phyloP scores from a whole-genome alignment of 2,888 invertebrate species.

The Volucella inflata region DNA sequence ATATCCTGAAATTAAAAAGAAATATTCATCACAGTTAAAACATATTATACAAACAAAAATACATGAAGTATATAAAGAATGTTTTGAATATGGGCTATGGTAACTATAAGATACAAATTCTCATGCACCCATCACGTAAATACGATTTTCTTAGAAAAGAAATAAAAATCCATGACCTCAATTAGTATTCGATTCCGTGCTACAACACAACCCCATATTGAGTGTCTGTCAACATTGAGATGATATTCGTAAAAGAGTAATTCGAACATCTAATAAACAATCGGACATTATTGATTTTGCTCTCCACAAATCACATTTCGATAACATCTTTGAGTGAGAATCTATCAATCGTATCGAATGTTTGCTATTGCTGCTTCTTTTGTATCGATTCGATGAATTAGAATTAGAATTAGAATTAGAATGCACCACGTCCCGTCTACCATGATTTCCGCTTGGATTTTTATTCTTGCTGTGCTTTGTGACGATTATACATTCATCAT shows the following conservation, averaged over 20 bases:
- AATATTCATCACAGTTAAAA: neutral
- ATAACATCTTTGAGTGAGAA: conserved; percentile 48
- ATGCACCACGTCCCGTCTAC: conserved; percentile 55
- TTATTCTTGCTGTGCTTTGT: conserved; percentile 18
- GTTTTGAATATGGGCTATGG: neutral
- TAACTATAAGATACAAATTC: neutral
- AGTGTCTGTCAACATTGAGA: neutral
- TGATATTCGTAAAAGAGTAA: conserved; percentile 2
- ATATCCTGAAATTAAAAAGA: conserved; percentile 39
- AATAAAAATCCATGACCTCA: neutral
- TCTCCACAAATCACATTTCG: conserved; percentile 44
- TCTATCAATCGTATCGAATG: conserved; percentile 32
- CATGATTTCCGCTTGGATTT: conserved; percentile 61
- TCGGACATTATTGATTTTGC: conserved; percentile 41
- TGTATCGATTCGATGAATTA: conserved; percentile 7
- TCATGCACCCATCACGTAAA: conserved; percentile 13
- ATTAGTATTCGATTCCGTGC: conserved; percentile 31
- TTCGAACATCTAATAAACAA: conserved; percentile 47
- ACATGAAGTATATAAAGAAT: neutral
- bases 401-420: conserved; percentile 61
- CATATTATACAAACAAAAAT: neutral
- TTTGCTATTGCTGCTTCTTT: neutral
- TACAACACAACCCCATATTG: conserved; percentile 28
- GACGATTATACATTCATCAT: conserved; percentile 23
- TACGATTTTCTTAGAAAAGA: neutral